A percentile compares a stretch with the other conserved stretches of the same genome.
Conservation (phyloP, 1,140 invertebrate species). For the Cyrtorhinus lividipennis region DNA sequence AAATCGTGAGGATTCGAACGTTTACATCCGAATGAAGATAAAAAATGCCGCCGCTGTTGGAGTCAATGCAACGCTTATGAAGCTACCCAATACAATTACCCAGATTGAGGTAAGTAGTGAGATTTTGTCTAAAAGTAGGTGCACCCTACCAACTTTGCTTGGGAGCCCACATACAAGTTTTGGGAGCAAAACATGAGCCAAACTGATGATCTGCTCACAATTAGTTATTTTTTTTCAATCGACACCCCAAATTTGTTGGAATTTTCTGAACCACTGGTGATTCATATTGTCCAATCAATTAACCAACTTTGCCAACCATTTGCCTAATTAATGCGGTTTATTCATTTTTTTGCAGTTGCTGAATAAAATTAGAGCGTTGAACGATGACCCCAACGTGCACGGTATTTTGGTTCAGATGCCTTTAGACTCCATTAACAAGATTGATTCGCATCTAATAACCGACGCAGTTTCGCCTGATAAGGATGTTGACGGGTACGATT, state of each 20-base stretch:
- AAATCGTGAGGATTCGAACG: constrained; percentile 92
- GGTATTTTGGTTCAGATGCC: constrained; percentile 98
- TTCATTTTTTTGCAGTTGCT: constrained; percentile 42
- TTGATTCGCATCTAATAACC: constrained; percentile 75
- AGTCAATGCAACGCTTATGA: constrained; percentile 64
- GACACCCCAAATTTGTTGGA: too few relatives aligned
- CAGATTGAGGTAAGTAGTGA: constrained; percentile 57
- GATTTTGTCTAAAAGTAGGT: too few relatives aligned
- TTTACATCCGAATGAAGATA: constrained; percentile 95
- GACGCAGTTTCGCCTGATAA: constrained; percentile 73
- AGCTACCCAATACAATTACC: constrained; percentile 65
- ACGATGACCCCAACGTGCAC: constrained; percentile 69
- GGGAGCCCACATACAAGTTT: too few relatives aligned
- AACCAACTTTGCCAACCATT: too few relatives aligned
- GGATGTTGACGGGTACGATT: constrained; percentile 88
- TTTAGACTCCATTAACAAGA: constrained; percentile 62
- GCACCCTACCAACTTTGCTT: too few relatives aligned
- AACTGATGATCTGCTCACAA: not conserved
- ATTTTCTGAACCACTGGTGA: too few relatives aligned
- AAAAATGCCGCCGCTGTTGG: constrained; percentile 86
- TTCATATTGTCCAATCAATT: too few relatives aligned
- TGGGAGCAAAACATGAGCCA: too few relatives aligned
- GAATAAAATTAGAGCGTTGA: constrained; percentile 56
- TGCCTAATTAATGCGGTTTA: too few relatives aligned
- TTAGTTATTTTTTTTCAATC: too few relatives aligned